Conservation (phyloP, 2,888 invertebrate genomes). For the Torymus tubicola region DNA sequence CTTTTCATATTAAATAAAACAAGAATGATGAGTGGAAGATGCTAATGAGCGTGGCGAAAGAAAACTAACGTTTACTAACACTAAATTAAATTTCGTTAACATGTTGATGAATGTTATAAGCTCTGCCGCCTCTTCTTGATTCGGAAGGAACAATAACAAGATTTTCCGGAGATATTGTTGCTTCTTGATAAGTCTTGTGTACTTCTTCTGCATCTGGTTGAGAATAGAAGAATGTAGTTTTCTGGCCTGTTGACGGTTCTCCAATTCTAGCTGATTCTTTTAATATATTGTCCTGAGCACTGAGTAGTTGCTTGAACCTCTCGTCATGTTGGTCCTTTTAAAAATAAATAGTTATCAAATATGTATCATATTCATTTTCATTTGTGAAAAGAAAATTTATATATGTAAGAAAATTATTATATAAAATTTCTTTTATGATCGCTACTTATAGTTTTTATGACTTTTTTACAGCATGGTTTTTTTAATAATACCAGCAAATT, state of each 20-base stretch:
- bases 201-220: slow-evolving; percentile 61
- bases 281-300: slow-evolving; percentile 73
- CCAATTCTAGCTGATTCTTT: slow-evolving; percentile 72
- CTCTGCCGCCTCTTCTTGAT: slow-evolving; percentile 73
- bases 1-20: too few relatives aligned
- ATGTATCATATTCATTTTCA: too few relatives aligned
- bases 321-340: slow-evolving; percentile 66
- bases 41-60: slow-evolving; percentile 7
- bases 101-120: slow-evolving; percentile 74
- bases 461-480: too few relatives aligned
- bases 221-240: slow-evolving; percentile 72
- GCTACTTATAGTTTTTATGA: too few relatives aligned
- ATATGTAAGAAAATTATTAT: too few relatives aligned
- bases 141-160: slow-evolving; percentile 70
- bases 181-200: slow-evolving; percentile 22
- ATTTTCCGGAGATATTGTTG: slow-evolving; percentile 59
- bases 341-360: too few relatives aligned
- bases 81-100: slow-evolving; percentile 72
- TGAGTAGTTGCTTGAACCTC: slow-evolving; percentile 72
- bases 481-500: too few relatives aligned
- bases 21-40: slow-evolving; percentile 3
- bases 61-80: not conserved
- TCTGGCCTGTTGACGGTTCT: slow-evolving; percentile 64
- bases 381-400: too few relatives aligned
- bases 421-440: too few relatives aligned